A percentile compares a stretch with the other conserved stretches of the same genome.
phyloP scores from a whole-genome alignment of 2,113 vertebrate species.

The Ptilorrhoa leucosticta region DNA sequence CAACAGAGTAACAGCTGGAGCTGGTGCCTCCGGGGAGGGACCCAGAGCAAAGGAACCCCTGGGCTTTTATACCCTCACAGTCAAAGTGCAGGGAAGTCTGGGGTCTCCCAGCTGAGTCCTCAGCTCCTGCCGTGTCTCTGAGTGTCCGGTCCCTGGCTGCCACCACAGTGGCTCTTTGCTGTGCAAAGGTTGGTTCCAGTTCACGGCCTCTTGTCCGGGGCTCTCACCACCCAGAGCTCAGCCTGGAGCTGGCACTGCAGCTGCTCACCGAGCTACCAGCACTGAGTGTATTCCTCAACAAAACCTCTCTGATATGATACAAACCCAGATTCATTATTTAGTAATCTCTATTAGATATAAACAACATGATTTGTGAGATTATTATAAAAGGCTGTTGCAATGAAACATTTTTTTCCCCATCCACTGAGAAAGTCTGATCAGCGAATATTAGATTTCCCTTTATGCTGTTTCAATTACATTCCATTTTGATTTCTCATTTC shows the following conservation, averaged over 20 bases:
- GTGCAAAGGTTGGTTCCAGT: not conserved
- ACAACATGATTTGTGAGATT: not conserved
- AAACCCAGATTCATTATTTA: not conserved
- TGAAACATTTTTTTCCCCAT: not conserved
- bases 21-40: not conserved
- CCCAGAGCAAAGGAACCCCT: not conserved
- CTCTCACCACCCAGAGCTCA: not conserved
- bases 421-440: not conserved
- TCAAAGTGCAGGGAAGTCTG: not conserved
- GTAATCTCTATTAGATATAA: not conserved
- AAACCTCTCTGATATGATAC: not conserved
- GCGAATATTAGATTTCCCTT: not conserved
- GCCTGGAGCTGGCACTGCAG: not conserved
- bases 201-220: not conserved
- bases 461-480: not conserved
- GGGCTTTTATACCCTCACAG: not conserved
- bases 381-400: not conserved
- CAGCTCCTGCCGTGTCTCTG: not conserved
- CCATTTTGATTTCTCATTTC: not conserved
- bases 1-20: not conserved
- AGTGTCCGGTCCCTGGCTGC: not conserved
- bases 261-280: rapidly evolving
- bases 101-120: not conserved
- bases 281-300: not conserved
- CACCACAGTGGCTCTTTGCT: not conserved